phyloP scores from a whole-genome alignment of 92 coral and sea anemone species.

The Montipora capitata region DNA sequence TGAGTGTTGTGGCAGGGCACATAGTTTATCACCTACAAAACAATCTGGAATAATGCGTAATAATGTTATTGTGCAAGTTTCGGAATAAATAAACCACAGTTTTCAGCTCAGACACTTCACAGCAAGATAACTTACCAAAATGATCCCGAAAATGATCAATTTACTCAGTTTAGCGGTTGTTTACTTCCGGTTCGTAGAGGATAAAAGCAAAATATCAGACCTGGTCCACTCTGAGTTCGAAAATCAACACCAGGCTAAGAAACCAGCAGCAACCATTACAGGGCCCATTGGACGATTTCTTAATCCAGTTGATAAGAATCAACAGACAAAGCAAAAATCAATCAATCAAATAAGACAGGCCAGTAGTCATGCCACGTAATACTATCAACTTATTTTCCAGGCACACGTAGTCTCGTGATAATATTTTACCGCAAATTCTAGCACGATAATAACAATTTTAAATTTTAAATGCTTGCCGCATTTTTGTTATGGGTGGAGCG shows the following conservation, averaged over 20 bases:
- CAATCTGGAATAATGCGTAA: background rate
- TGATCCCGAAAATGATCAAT: background rate
- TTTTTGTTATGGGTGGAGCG: too few relatives aligned
- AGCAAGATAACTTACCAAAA: background rate
- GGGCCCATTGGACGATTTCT: constrained; percentile 16
- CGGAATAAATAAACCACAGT: background rate
- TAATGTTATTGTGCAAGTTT: background rate
- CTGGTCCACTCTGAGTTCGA: background rate
- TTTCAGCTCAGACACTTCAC: background rate
- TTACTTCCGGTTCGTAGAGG: background rate
- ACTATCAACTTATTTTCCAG: too few relatives aligned
- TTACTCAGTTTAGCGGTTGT: background rate
- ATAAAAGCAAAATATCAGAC: background rate
- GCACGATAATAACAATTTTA: background rate
- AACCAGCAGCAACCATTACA: constrained; percentile 11
- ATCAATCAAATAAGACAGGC: background rate
- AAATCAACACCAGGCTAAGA: constrained; percentile 1
- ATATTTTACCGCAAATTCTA: background rate
- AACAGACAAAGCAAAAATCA: background rate
- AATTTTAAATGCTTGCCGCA: background rate
- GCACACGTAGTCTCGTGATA: background rate
- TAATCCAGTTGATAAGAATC: background rate
- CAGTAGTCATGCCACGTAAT: too few relatives aligned
- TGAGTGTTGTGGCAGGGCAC: too few relatives aligned
- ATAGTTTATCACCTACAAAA: too few relatives aligned